phyloP scores from a whole-genome alignment of 2,888 invertebrate species.

The Ariolimax columbianus region DNA sequence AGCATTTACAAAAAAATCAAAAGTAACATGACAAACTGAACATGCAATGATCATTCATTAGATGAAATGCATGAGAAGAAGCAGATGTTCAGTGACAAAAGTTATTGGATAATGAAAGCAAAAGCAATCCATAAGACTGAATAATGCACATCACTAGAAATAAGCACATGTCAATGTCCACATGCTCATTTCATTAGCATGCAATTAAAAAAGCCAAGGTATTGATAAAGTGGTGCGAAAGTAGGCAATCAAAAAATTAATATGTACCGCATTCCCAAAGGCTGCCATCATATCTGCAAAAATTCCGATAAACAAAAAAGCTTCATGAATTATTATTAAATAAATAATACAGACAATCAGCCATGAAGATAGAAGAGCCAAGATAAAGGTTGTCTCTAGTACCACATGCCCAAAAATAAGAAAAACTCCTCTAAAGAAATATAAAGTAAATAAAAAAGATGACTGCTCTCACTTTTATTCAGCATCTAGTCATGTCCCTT shows the following conservation, averaged over 20 bases:
- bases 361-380: neutral
- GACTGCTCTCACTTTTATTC: neutral
- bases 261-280: neutral
- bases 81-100: neutral
- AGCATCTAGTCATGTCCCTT: neutral
- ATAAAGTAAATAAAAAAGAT: neutral
- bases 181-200: neutral
- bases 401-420: neutral
- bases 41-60: too few relatives aligned
- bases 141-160: neutral
- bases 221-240: neutral
- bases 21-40: too few relatives aligned
- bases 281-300: conserved; percentile 15
- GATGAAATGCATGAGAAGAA: neutral
- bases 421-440: neutral
- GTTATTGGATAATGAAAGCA: neutral
- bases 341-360: neutral
- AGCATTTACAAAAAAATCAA: too few relatives aligned
- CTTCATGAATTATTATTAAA: neutral
- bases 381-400: neutral
- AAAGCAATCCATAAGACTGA: neutral
- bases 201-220: neutral
- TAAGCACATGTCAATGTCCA: neutral
- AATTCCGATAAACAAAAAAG: neutral
- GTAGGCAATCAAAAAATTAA: neutral